Percentiles rank a stretch among this genome's conserved stretches.
phyloP scores from a whole-genome alignment of 2,888 invertebrate genomes.

The Andrena haemorrhoa region DNA sequence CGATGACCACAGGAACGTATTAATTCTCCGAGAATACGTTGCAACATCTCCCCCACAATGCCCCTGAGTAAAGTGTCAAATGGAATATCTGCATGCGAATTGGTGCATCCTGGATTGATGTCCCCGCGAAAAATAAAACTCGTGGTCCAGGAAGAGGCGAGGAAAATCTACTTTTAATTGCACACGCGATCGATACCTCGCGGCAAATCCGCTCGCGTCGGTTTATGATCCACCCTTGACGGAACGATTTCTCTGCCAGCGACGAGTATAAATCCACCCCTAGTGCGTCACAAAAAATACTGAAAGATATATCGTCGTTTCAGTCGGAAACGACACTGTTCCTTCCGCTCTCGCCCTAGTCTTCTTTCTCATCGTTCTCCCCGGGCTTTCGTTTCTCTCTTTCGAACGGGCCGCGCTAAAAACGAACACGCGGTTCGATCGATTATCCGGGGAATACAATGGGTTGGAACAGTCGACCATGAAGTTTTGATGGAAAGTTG shows the following conservation, averaged over 20 bases:
- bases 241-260: constrained; percentile 1
- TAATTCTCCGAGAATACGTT: too few relatives aligned
- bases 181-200: constrained; percentile 14
- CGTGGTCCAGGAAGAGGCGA: not conserved
- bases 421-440: constrained; percentile 15
- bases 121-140: too few relatives aligned
- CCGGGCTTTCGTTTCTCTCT: not conserved
- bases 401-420: not conserved
- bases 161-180: constrained; percentile 28
- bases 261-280: constrained; percentile 7
- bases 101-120: too few relatives aligned
- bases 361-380: not conserved
- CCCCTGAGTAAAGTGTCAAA: too few relatives aligned
- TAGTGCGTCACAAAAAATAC: constrained; percentile 1
- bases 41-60: too few relatives aligned
- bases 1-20: too few relatives aligned
- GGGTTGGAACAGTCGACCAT: constrained; percentile 20
- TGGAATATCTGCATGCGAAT: too few relatives aligned
- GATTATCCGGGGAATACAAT: constrained; percentile 24
- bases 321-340: constrained; percentile 8
- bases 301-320: constrained; percentile 16
- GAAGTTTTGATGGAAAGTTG: not conserved
- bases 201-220: not conserved
- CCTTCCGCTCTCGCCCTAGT: not conserved
- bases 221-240: constrained; percentile 23